Evolutionary conservation across 2,888 invertebrate species (phyloP).

Genomic region (Brenthis daphne): DNA sequence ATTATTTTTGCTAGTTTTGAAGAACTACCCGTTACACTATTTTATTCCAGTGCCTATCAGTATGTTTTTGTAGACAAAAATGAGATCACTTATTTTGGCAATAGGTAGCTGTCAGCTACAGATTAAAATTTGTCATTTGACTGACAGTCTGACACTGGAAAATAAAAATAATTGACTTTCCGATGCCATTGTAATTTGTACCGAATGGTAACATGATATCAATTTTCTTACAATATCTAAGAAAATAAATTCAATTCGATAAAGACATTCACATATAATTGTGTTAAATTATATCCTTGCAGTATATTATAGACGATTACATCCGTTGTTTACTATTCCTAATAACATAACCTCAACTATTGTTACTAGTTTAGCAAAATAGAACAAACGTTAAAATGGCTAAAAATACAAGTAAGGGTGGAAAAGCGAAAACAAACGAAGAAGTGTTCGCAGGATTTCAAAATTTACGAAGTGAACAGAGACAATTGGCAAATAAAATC

Average conservation of each 20-base stretch:
- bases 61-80: too few species aligned
- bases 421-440: slow-evolving; percentile 84
- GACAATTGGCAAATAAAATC: slow-evolving; percentile 92
- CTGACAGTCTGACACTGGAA: too few species aligned
- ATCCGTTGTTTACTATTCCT: background rate
- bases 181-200: background rate
- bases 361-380: background rate
- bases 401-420: slow-evolving; percentile 58
- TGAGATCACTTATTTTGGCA: too few species aligned
- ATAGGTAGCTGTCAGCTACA: too few species aligned
- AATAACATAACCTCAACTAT: slow-evolving; percentile 9
- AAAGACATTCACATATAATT: too few species aligned
- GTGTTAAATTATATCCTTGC: background rate
- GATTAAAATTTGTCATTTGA: too few species aligned
- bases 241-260: background rate
- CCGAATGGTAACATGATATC: slow-evolving; percentile 16
- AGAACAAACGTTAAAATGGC: slow-evolving; percentile 51
- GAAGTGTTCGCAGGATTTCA: slow-evolving; percentile 95
- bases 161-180: too few species aligned
- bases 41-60: too few species aligned
- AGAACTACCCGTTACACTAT: too few species aligned
- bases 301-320: background rate
- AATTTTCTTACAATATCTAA: slow-evolving; percentile 2
- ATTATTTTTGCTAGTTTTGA: too few species aligned
- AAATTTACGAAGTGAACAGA: slow-evolving; percentile 92